phyloP scores from a whole-genome alignment of 2,888 invertebrate genomes.

The Dynastes tityus region DNA sequence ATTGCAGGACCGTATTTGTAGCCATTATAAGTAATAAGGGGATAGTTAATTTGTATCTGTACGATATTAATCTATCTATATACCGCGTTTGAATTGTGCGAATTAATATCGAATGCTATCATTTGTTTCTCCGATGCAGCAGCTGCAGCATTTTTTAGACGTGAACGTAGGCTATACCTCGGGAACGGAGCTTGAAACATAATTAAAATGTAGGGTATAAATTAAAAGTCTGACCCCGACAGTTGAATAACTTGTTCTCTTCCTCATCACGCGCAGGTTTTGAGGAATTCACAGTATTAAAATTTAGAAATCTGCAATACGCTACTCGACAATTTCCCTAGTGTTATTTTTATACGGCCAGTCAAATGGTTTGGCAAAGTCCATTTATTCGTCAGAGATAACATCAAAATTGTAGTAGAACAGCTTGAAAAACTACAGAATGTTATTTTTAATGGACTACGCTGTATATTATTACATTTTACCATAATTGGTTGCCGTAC shows the following conservation, averaged over 20 bases:
- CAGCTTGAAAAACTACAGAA: too few species aligned
- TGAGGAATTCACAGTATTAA: conserved; percentile 24
- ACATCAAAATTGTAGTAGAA: too few species aligned
- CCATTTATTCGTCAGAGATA: too few species aligned
- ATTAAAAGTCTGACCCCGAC: conserved; percentile 14
- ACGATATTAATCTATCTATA: conserved; percentile 13
- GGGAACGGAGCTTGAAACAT: not conserved
- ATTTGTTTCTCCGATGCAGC: conserved; percentile 1
- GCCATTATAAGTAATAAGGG: conserved; percentile 59
- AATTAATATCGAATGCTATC: not conserved
- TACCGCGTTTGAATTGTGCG: not conserved
- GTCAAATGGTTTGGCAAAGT: not conserved
- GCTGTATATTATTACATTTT: not conserved
- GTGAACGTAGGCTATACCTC: not conserved
- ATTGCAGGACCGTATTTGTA: conserved; percentile 58
- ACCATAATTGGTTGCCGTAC: not conserved
- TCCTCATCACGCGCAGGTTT: not conserved
- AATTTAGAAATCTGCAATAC: conserved; percentile 36
- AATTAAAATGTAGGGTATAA: conserved; percentile 24
- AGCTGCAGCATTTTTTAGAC: not conserved
- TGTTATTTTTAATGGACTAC: too few species aligned
- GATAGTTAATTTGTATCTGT: conserved; percentile 3
- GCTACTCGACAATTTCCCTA: not conserved
- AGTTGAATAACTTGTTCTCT: conserved; percentile 11
- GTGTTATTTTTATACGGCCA: not conserved